Evolutionary conservation across 2,888 invertebrate species (phyloP).

Genomic region (Lasioglossum pauxillum): DNA sequence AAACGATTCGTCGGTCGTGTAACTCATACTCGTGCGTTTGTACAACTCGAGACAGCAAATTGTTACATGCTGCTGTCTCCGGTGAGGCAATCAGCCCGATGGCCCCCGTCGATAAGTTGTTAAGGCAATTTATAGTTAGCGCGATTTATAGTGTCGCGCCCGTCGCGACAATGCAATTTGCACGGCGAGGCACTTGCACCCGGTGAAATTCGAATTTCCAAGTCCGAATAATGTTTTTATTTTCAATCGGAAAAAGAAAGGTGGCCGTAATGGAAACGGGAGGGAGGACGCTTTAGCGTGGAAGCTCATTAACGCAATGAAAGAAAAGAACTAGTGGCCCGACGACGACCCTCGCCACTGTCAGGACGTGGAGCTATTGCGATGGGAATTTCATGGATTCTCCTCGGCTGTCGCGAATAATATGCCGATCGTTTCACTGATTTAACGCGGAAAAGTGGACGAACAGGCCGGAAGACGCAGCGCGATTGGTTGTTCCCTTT

Average conservation of each 20-base stretch:
- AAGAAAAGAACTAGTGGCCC: constrained; percentile 65
- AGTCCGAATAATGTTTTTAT: constrained; percentile 18
- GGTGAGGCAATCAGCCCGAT: not conserved
- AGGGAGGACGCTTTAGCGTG: constrained; percentile 52
- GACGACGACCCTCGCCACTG: constrained; percentile 70
- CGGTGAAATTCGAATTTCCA: constrained; percentile 1
- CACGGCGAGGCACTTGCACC: not conserved
- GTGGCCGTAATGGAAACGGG: constrained; percentile 29
- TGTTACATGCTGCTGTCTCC: not conserved
- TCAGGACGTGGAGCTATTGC: constrained; percentile 70
- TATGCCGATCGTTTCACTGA: constrained; percentile 73
- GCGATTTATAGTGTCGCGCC: not conserved
- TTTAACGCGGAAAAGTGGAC: constrained; percentile 63
- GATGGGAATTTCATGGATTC: constrained; percentile 75
- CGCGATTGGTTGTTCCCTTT: constrained; percentile 64
- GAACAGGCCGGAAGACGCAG: constrained; percentile 48
- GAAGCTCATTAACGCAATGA: constrained; percentile 71
- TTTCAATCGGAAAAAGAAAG: constrained; percentile 6
- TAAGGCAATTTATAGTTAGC: not conserved
- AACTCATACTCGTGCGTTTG: not conserved
- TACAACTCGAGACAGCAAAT: not conserved
- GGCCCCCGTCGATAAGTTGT: not conserved
- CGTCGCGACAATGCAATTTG: not conserved
- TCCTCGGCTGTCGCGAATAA: constrained; percentile 68
- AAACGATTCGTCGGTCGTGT: not conserved